These are phyloP conservation scores for Poeciliopsis gracilis DNA, from an alignment of 2,797 vertebrate genomes.

Conservation along the genomic window DNA sequence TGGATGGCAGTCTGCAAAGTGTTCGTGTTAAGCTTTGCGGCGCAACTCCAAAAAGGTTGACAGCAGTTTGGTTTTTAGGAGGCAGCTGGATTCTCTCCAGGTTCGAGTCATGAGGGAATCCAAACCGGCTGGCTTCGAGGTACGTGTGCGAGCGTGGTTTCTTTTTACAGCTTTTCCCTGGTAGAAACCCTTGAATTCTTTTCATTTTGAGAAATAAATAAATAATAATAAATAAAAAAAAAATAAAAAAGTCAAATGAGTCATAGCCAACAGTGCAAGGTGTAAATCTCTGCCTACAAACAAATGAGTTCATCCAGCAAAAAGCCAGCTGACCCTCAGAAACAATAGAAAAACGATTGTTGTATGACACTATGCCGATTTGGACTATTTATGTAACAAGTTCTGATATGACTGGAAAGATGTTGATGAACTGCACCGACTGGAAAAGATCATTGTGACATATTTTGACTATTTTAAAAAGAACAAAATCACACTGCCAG, in stretches of 20 bases:
- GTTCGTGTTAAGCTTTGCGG: background rate
- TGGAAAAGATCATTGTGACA: background rate
- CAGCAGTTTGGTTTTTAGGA: background rate
- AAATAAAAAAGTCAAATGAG: background rate
- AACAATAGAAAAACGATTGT: background rate
- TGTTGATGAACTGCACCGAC: background rate
- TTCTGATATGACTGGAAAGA: background rate
- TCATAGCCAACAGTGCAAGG: background rate
- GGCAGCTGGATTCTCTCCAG: background rate
- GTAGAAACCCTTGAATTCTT: background rate
- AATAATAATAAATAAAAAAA: no score
- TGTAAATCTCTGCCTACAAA: background rate
- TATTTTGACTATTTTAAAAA: background rate
- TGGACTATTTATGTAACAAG: constrained; percentile 1
- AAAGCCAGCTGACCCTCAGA: background rate
- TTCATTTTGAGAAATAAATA: background rate
- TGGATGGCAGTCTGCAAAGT: background rate
- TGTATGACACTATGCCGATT: background rate
- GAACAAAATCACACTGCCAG: background rate
- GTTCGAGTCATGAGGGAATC: background rate
- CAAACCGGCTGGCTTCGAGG: background rate
- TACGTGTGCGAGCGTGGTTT: background rate
- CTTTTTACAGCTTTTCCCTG: background rate
- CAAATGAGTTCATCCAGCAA: constrained; percentile 1
- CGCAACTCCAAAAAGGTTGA: background rate